Percentiles rank a stretch among this genome's conserved stretches.
phyloP scores from a whole-genome alignment of 2,888 invertebrate species.

The Ectemnius cavifrons region DNA sequence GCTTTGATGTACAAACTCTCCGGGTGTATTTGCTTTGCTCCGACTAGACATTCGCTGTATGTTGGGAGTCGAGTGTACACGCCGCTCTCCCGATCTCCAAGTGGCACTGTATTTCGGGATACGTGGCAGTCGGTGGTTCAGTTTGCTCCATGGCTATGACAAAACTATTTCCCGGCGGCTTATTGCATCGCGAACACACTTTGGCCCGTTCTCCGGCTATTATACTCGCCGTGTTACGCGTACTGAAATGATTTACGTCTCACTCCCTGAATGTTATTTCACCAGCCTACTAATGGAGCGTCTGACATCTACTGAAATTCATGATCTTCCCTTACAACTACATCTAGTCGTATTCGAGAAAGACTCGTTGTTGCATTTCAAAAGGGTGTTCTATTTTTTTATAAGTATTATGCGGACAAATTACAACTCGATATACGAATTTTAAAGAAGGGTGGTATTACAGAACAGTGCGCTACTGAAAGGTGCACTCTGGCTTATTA shows the following conservation, averaged over 20 bases:
- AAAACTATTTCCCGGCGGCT: constrained; percentile 39
- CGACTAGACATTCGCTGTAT: constrained; percentile 1
- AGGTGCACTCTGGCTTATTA: too few relatives aligned
- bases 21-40: background rate
- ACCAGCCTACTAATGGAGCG: background rate
- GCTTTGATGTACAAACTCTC: background rate
- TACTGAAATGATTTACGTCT: constrained; percentile 31
- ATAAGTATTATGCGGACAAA: background rate
- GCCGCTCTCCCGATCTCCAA: background rate
- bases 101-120: constrained; percentile 2
- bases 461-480: too few relatives aligned
- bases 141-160: constrained; percentile 15
- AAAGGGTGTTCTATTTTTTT: background rate
- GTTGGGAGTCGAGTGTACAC: background rate
- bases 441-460: too few relatives aligned
- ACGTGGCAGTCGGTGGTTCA: constrained; percentile 24
- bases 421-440: too few relatives aligned
- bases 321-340: background rate
- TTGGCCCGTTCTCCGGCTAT: constrained; percentile 38
- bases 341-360: too few relatives aligned
- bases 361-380: background rate
- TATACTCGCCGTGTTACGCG: constrained; percentile 20
- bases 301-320: constrained; percentile 31
- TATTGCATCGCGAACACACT: constrained; percentile 41
- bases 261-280: constrained; percentile 27